Percentiles rank a stretch among this genome's conserved stretches.
These are phyloP conservation scores for Beris chalybata DNA, from an alignment of 2,888 invertebrate genomes.

Conservation along the genomic window DNA sequence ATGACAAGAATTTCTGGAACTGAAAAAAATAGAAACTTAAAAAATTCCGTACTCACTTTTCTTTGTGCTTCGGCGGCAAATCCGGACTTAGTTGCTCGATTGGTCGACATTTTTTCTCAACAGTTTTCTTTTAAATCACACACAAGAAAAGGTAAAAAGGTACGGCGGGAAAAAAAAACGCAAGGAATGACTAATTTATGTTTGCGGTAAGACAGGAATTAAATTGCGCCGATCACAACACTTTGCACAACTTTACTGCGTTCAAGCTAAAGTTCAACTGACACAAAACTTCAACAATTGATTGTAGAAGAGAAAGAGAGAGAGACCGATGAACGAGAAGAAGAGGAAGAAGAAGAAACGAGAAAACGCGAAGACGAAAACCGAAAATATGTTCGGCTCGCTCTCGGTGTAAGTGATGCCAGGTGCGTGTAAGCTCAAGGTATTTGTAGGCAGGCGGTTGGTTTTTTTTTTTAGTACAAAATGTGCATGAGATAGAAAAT, in stretches of 20 bases:
- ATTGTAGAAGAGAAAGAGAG: no score
- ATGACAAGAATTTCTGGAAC: background rate
- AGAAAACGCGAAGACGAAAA: no score
- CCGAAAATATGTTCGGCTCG: no score
- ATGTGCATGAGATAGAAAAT: no score
- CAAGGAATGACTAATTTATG: conserved; percentile 2
- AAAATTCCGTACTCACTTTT: conserved; percentile 69
- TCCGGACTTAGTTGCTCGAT: conserved; percentile 64
- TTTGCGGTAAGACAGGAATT: background rate
- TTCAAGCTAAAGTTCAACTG: conserved; percentile 17
- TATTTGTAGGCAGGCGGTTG: no score
- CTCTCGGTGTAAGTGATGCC: no score
- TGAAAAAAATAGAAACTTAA: background rate
- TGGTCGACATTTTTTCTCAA: conserved; percentile 52
- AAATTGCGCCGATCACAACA: conserved; percentile 1
- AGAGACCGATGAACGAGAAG: no score
- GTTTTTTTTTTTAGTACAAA: no score
- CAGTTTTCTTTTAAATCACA: conserved; percentile 3
- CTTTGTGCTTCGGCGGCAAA: conserved; percentile 95
- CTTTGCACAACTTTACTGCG: background rate
- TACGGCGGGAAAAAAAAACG: conserved; percentile 16
- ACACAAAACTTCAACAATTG: background rate
- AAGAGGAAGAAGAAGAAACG: no score
- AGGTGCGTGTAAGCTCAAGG: no score
- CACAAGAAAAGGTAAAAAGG: conserved; percentile 6